Evolutionary conservation across 1,140 invertebrate species (phyloP).

Genomic region (Prorops nasuta): DNA sequence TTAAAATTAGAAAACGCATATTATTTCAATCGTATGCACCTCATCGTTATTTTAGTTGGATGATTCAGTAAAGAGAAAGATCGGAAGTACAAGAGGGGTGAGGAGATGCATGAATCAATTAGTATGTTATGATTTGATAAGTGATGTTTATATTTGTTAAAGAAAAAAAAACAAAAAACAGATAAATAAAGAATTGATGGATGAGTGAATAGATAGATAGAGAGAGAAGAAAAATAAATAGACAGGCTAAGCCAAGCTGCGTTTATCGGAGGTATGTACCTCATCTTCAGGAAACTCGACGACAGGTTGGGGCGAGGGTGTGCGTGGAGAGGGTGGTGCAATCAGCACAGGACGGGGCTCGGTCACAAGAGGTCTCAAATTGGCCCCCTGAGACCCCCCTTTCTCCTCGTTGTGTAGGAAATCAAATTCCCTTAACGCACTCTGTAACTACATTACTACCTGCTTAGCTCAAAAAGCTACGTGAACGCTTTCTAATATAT

Average conservation of each 20-base stretch:
- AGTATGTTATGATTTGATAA: too few relatives aligned
- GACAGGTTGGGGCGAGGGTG: conserved; percentile 72
- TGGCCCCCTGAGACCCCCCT: conserved; percentile 56
- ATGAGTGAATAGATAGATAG: too few relatives aligned
- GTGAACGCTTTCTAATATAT: neutral
- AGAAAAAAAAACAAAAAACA: too few relatives aligned
- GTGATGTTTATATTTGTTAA: too few relatives aligned
- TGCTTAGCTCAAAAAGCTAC: conserved; percentile 34
- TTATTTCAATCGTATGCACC: too few relatives aligned
- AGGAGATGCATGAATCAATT: too few relatives aligned
- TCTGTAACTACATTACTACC: conserved; percentile 70
- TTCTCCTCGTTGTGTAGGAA: conserved; percentile 79
- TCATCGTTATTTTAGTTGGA: too few relatives aligned
- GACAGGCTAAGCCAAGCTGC: conserved; percentile 24
- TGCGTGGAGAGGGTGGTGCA: conserved; percentile 63
- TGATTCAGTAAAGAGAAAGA: too few relatives aligned
- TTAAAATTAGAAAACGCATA: too few relatives aligned
- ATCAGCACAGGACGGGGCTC: conserved; percentile 55
- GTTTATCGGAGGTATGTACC: conserved; percentile 55
- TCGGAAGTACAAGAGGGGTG: too few relatives aligned
- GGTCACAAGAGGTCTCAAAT: conserved; percentile 53
- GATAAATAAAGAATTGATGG: too few relatives aligned
- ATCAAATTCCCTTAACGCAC: conserved; percentile 82
- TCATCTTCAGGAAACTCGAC: conserved; percentile 80
- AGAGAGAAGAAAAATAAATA: too few relatives aligned